A percentile compares a stretch with the other conserved stretches of the same genome.
Evolutionary conservation across 2,797 vertebrate genomes (phyloP).

Genomic region (Tympanoctomys barrerae): DNA sequence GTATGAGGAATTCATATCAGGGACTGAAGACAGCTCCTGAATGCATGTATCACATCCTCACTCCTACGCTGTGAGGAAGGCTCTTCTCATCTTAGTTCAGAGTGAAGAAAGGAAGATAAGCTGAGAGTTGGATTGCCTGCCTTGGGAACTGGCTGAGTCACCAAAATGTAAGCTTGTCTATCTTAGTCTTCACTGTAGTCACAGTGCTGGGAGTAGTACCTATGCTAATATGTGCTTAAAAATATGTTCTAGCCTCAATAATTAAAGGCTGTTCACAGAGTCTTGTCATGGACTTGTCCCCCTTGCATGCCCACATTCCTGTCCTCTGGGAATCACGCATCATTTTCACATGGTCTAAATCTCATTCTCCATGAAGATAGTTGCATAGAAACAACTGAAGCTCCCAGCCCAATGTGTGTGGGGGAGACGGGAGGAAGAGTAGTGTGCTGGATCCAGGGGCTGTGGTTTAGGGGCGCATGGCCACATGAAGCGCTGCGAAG

Average conservation of each 20-base stretch:
- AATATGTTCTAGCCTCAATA: neutral
- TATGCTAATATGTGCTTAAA: neutral
- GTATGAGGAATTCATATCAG: neutral
- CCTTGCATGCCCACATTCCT: too few relatives aligned
- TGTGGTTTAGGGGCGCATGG: too few relatives aligned
- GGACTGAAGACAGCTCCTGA: too few relatives aligned
- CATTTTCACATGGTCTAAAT: neutral
- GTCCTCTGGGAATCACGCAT: too few relatives aligned
- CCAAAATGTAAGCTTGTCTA: neutral
- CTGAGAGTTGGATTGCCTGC: too few relatives aligned
- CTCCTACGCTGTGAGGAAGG: neutral
- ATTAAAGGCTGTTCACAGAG: neutral
- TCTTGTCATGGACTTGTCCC: neutral
- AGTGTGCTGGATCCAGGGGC: neutral
- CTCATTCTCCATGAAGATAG: neutral
- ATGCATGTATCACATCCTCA: neutral
- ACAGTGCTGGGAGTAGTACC: neutral
- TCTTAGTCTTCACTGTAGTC: neutral
- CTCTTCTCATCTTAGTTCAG: too few relatives aligned
- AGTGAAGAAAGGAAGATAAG: neutral
- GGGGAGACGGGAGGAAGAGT: neutral
- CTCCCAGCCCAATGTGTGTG: rapidly evolving
- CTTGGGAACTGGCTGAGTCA: neutral
- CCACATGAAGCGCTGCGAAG: too few relatives aligned
- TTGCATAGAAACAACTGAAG: neutral